A percentile compares a stretch with the other conserved stretches of the same genome.
phyloP scores from a whole-genome alignment of 37 sponge, comb jelly and placozoan species.

The Crambe crambe region DNA sequence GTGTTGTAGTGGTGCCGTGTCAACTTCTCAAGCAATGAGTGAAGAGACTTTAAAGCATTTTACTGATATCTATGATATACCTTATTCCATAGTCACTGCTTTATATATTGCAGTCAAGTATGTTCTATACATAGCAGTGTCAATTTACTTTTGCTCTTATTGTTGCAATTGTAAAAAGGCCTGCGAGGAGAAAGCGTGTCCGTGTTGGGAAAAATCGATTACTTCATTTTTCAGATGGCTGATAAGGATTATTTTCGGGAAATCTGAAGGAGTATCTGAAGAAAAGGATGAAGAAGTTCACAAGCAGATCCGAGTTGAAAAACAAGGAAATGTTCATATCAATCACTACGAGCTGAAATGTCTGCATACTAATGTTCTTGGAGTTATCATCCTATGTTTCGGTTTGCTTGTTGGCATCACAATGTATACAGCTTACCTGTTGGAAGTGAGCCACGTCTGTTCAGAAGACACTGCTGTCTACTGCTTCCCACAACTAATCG shows the following conservation, averaged over 20 bases:
- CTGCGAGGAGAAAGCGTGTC: not conserved
- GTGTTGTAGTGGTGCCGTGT: not conserved
- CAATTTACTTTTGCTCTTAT: too few species aligned
- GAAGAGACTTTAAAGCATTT: not conserved
- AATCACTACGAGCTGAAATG: too few species aligned
- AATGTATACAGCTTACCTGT: not conserved
- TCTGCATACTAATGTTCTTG: not conserved
- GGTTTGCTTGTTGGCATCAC: not conserved
- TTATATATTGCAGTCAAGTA: not conserved
- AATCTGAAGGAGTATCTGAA: not conserved
- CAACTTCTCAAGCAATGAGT: not conserved
- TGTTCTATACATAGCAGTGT: not conserved
- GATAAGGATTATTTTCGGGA: not conserved
- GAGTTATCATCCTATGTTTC: not conserved
- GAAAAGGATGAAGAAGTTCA: not conserved
- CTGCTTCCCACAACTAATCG: not conserved
- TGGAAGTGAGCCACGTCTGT: not conserved
- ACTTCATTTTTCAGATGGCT: not conserved
- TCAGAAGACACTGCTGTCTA: not conserved
- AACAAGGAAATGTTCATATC: too few species aligned
- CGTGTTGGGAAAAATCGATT: not conserved
- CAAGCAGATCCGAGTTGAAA: not conserved
- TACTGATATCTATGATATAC: not conserved
- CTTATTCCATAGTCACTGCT: not conserved
- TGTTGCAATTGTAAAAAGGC: too few species aligned